Conservation (phyloP, 2,888 invertebrate species). For the Cheilosia pagana region DNA sequence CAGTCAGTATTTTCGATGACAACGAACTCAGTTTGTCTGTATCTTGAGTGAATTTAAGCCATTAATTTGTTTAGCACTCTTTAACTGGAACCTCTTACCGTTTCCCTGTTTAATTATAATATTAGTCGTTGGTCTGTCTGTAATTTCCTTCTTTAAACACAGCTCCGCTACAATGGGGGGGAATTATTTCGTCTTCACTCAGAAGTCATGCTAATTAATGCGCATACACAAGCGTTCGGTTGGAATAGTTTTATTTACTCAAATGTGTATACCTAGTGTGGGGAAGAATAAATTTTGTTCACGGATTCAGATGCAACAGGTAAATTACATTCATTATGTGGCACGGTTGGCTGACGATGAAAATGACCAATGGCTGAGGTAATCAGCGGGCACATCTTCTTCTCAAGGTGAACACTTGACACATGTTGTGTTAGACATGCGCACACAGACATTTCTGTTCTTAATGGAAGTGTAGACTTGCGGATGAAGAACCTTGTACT, state of each 20-base stretch:
- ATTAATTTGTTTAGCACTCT: slow-evolving; percentile 27
- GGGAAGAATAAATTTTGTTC: not conserved
- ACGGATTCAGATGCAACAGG: slow-evolving; percentile 30
- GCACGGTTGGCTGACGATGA: slow-evolving; percentile 36
- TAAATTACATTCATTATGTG: slow-evolving; percentile 43
- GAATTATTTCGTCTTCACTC: slow-evolving; percentile 8
- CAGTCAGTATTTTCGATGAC: slow-evolving; percentile 30
- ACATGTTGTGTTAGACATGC: slow-evolving; percentile 4
- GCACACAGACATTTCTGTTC: not conserved
- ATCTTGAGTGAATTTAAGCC: slow-evolving; percentile 21
- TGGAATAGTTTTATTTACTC: slow-evolving; percentile 24
- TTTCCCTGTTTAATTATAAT: slow-evolving; percentile 20
- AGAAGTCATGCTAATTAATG: slow-evolving; percentile 55
- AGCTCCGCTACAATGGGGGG: not conserved
- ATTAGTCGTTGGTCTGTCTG: too few species aligned
- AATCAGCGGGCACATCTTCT: slow-evolving; percentile 42
- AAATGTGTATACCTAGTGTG: slow-evolving; percentile 10
- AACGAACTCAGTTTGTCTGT: slow-evolving; percentile 18
- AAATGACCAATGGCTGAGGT: slow-evolving; percentile 40
- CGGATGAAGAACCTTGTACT: not conserved
- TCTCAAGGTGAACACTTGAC: slow-evolving; percentile 28
- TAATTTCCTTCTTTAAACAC: not conserved
- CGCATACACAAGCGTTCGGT: slow-evolving; percentile 35
- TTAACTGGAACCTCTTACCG: slow-evolving; percentile 4
- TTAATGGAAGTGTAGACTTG: not conserved